Evolutionary conservation across 30 jellyfish, hydroid and myxozoan genomes (phyloP).

Genomic region (Clytia hemisphaerica): DNA sequence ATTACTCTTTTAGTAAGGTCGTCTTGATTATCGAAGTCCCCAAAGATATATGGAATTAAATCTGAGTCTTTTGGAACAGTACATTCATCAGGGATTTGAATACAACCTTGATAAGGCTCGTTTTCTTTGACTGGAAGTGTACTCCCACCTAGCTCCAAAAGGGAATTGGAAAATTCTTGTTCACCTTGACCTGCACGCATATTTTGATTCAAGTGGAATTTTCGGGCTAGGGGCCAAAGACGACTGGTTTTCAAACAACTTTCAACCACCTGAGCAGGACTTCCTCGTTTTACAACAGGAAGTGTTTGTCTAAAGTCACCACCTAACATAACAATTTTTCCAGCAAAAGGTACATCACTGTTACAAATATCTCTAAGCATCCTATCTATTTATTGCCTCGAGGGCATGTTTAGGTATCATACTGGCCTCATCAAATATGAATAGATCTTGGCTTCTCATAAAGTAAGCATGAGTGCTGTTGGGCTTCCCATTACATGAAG

Average conservation of each 20-base stretch:
- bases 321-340: background rate
- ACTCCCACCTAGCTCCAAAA: slow-evolving; percentile 14
- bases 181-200: slow-evolving; percentile 8
- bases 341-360: background rate
- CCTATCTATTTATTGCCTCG: too few species aligned
- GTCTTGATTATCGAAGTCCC: background rate
- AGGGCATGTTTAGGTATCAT: slow-evolving; percentile 15
- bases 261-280: background rate
- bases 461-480: too few species aligned
- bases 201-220: background rate
- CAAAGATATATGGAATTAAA: too few species aligned
- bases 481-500: background rate
- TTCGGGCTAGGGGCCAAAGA: slow-evolving; percentile 13
- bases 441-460: too few species aligned
- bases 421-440: slow-evolving; percentile 36
- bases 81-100: slow-evolving; percentile 3
- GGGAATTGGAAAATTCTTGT: background rate
- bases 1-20: slow-evolving; percentile 15
- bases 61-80: background rate
- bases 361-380: too few species aligned
- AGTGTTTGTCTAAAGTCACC: slow-evolving; percentile 18
- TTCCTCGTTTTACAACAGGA: too few species aligned
- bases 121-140: slow-evolving; percentile 3
- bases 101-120: background rate
- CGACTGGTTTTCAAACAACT: too few species aligned